Conservation (phyloP, 2,888 invertebrate species). For the Pyralis farinalis region DNA sequence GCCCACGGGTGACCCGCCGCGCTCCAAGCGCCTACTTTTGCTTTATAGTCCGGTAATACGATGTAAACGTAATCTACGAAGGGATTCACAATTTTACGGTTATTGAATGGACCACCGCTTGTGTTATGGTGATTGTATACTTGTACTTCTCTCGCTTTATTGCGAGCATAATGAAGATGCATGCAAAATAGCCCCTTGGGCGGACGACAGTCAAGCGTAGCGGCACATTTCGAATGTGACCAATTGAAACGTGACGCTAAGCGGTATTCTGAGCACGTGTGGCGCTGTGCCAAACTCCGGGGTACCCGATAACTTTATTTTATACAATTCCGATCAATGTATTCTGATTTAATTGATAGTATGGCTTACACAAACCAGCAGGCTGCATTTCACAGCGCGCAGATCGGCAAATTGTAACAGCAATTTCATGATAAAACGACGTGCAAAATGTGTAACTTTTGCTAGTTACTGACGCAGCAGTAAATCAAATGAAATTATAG, state of each 20-base stretch:
- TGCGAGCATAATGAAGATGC: conserved; percentile 33
- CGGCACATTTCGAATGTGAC: too few relatives aligned
- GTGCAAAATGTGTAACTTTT: conserved; percentile 47
- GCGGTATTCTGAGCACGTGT: conserved; percentile 39
- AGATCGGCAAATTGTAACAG: conserved; percentile 21
- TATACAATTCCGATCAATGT: conserved; percentile 27
- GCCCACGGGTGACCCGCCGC: conserved; percentile 42
- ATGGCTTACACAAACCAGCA: conserved; percentile 21
- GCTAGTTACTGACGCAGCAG: conserved; percentile 38
- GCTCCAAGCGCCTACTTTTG: conserved; percentile 38
- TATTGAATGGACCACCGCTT: conserved; percentile 34
- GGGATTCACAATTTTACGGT: conserved; percentile 55
- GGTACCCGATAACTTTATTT: conserved; percentile 27
- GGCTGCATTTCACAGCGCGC: conserved; percentile 29
- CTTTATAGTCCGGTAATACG: conserved; percentile 50
- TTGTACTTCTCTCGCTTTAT: conserved; percentile 35
- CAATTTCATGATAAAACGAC: conserved; percentile 50
- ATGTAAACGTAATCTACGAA: conserved; percentile 55
- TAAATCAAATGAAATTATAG: conserved; percentile 62
- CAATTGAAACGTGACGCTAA: conserved; percentile 51
- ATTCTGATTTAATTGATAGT: conserved; percentile 33
- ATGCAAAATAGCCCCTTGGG: conserved; percentile 38
- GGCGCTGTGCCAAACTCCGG: conserved; percentile 45
- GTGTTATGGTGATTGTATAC: conserved; percentile 44
- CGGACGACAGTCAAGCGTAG: too few relatives aligned